phyloP scores from a whole-genome alignment of 1,140 invertebrate species.

The Maconellicoccus hirsutus region DNA sequence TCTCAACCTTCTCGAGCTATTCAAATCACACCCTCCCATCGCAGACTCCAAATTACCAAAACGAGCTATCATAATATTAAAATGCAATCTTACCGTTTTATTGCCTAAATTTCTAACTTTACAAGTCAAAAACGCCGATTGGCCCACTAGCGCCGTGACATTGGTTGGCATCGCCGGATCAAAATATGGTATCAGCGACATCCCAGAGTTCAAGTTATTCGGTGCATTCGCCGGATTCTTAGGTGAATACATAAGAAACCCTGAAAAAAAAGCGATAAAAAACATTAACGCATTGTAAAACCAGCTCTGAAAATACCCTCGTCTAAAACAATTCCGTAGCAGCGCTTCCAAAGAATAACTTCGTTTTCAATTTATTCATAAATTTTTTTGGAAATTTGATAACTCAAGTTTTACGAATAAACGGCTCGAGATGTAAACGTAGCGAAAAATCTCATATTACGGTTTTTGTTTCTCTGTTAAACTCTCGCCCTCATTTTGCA shows the following conservation, averaged over 20 bases:
- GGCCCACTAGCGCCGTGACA: slow-evolving; percentile 55
- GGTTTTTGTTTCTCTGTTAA: not conserved
- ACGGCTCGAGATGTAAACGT: not conserved
- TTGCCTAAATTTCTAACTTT: slow-evolving; percentile 67
- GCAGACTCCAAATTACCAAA: too few species aligned
- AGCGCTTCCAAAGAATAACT: too few species aligned
- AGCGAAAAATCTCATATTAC: not conserved
- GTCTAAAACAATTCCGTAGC: not conserved
- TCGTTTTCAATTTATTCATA: not conserved
- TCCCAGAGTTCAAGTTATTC: not conserved
- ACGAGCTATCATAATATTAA: too few species aligned
- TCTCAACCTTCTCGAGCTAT: too few species aligned
- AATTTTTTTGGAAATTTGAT: not conserved
- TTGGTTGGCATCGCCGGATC: slow-evolving; percentile 50
- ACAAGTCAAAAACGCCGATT: slow-evolving; percentile 70
- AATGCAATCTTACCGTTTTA: slow-evolving; percentile 57
- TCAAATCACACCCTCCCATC: too few species aligned
- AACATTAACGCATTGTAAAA: not conserved
- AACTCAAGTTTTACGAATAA: not conserved
- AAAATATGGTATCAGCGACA: slow-evolving; percentile 43
- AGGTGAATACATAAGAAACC: not conserved
- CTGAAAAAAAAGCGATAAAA: not conserved
- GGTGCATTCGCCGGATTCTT: not conserved
- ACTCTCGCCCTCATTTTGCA: not conserved
- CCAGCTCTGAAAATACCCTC: not conserved